A percentile compares a stretch with the other conserved stretches of the same genome.
Conservation (phyloP, 2,888 invertebrate species). For the Dynastes maya region DNA sequence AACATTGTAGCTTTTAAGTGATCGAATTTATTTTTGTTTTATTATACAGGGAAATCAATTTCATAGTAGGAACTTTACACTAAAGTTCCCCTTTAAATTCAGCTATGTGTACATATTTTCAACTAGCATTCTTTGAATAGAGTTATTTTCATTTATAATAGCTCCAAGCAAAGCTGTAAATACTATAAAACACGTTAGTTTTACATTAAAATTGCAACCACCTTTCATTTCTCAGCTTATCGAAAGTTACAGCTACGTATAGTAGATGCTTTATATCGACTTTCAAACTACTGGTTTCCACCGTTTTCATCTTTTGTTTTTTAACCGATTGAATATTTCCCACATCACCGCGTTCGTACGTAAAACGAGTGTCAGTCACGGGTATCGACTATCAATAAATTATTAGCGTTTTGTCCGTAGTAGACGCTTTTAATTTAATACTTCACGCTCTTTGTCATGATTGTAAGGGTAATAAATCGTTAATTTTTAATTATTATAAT, state of each 20-base stretch:
- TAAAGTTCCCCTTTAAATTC: no score
- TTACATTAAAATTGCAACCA: neutral
- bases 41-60: no score
- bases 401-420: conserved; percentile 13
- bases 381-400: conserved; percentile 43
- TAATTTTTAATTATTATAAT: conserved; percentile 46
- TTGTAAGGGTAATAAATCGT: conserved; percentile 35
- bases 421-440: conserved; percentile 43
- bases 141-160: no score
- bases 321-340: conserved; percentile 16
- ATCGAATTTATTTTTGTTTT: no score
- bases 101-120: no score
- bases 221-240: conserved; percentile 6
- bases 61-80: no score
- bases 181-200: neutral
- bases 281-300: neutral
- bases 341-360: neutral
- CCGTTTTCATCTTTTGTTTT: conserved; percentile 18
- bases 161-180: neutral
- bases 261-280: neutral
- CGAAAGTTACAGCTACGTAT: neutral
- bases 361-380: conserved; percentile 37
- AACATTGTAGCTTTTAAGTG: no score
- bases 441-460: conserved; percentile 22
- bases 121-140: no score